These are phyloP conservation scores for Caenorhabditis auriculariae DNA, from an alignment of 2,888 invertebrate species.

Conservation along the genomic window DNA sequence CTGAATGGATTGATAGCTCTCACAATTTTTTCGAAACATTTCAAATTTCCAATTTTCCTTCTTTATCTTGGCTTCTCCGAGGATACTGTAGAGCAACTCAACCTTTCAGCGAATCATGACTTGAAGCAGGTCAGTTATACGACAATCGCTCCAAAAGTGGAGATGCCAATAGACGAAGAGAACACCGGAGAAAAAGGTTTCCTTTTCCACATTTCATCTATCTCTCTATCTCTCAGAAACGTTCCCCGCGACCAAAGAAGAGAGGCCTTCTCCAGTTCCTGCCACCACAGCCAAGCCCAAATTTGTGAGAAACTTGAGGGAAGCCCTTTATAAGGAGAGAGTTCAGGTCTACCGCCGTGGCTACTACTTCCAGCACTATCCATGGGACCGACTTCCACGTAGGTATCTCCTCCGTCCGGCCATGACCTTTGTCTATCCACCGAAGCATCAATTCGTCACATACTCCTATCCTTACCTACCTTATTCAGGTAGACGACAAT, in stretches of 20 bases:
- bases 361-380: constrained; percentile 43
- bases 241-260: constrained; percentile 1
- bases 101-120: constrained; percentile 27
- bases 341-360: constrained; percentile 19
- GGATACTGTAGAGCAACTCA: too few relatives aligned
- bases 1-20: too few relatives aligned
- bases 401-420: constrained; percentile 36
- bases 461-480: constrained; percentile 27
- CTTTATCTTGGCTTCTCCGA: too few relatives aligned
- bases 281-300: too few relatives aligned
- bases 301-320: too few relatives aligned
- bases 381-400: constrained; percentile 37
- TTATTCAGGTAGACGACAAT: constrained; percentile 1
- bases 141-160: constrained; percentile 26
- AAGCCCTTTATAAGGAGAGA: too few relatives aligned
- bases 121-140: constrained; percentile 34
- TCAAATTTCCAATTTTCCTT: too few relatives aligned
- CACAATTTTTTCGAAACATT: too few relatives aligned
- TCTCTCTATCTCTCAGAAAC: not conserved
- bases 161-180: constrained; percentile 20
- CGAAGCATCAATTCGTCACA: constrained; percentile 15
- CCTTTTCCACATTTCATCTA: not conserved
- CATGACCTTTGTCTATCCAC: constrained; percentile 39
- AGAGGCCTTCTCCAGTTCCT: too few relatives aligned
- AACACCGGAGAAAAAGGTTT: not conserved